phyloP scores from a whole-genome alignment of 2,888 invertebrate genomes.

The Deladenus siricidicola region DNA sequence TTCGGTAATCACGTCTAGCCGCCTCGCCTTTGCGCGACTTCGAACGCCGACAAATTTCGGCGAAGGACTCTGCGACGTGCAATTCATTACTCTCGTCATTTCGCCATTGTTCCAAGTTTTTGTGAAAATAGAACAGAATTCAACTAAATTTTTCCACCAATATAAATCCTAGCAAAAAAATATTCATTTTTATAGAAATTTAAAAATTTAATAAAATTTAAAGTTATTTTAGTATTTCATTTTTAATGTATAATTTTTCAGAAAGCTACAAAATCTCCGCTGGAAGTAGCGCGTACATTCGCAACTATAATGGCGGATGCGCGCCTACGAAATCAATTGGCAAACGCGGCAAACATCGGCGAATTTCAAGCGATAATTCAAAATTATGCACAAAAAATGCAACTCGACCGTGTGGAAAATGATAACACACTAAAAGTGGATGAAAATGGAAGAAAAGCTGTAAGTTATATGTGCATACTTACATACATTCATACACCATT shows the following conservation, averaged over 20 bases:
- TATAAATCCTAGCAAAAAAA: not conserved
- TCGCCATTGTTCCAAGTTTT: constrained; percentile 23
- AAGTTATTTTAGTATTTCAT: no score
- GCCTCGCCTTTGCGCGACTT: constrained; percentile 36
- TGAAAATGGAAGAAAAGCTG: no score
- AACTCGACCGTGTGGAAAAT: no score
- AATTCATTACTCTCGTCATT: constrained; percentile 34
- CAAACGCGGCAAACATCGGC: no score
- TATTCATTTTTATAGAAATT: not conserved
- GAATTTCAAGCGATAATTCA: no score
- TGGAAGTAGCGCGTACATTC: constrained; percentile 57
- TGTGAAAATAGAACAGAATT: no score
- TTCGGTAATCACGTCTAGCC: constrained; percentile 31
- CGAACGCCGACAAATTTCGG: constrained; percentile 41
- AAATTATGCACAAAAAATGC: no score
- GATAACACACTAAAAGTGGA: no score
- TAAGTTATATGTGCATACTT: no score
- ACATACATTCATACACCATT: no score
- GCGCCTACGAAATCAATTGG: constrained; percentile 53
- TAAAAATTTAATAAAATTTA: not conserved
- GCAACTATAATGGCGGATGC: constrained; percentile 56
- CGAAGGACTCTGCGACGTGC: constrained; percentile 33
- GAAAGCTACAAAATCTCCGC: constrained; percentile 57
- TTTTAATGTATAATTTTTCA: constrained; percentile 29
- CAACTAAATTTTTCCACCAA: no score